These are phyloP conservation scores for Apodemia hepburni DNA, from an alignment of 2,888 invertebrate species.

Conservation along the genomic window DNA sequence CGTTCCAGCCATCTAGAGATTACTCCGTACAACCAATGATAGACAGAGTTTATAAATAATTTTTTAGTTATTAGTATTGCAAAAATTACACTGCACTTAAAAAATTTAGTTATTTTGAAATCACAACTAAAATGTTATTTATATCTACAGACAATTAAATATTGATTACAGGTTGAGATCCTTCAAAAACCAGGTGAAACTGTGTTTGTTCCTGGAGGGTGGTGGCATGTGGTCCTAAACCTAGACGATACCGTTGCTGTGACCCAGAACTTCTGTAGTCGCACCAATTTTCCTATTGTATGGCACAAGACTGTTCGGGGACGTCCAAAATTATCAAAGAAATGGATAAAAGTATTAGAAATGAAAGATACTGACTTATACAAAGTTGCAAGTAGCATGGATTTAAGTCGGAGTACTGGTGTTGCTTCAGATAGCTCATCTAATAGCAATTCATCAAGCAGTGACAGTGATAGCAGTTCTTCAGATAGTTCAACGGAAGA, in stretches of 20 bases:
- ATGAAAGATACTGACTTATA: constrained; percentile 89
- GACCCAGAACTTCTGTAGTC: constrained; percentile 98
- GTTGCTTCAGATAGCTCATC: constrained; percentile 97
- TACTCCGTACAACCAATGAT: too few species aligned
- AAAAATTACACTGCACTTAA: too few species aligned
- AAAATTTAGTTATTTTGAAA: too few species aligned
- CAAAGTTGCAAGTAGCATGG: constrained; percentile 89
- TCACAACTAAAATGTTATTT: too few species aligned
- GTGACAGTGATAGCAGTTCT: constrained; percentile 80
- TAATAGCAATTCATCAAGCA: constrained; percentile 89
- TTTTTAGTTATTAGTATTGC: too few species aligned
- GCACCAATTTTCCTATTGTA: constrained; percentile 97
- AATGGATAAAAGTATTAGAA: constrained; percentile 89
- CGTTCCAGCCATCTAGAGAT: too few species aligned
- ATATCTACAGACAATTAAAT: constrained; percentile 14
- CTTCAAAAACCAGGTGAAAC: constrained; percentile 98
- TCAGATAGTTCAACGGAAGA: constrained; percentile 80
- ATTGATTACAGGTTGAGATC: constrained; percentile 87
- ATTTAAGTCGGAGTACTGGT: constrained; percentile 92
- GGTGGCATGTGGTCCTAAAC: constrained; percentile 99
- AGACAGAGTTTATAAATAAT: too few species aligned
- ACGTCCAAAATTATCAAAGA: constrained; percentile 95
- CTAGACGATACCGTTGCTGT: constrained; percentile 97
- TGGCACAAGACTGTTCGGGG: constrained; percentile 99
- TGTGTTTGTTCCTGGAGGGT: constrained; percentile 98